These are phyloP conservation scores for Protobothrops flavoviridis DNA, from an alignment of 2,113 vertebrate genomes.

Conservation along the genomic window DNA sequence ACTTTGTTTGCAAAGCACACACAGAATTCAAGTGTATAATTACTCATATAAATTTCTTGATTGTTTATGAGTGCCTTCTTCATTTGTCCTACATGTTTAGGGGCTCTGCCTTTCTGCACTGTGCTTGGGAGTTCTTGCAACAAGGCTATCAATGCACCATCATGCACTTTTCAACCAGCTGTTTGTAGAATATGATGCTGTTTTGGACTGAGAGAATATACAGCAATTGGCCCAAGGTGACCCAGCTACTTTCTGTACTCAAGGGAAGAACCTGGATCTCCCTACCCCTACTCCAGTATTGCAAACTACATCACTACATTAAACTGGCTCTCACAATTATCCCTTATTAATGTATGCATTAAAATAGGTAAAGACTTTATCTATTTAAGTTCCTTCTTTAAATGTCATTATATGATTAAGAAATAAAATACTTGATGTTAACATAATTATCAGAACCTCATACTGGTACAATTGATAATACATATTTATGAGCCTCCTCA, in stretches of 20 bases:
- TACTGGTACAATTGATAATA: neutral
- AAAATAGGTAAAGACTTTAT: neutral
- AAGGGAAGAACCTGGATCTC: neutral
- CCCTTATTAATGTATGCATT: neutral
- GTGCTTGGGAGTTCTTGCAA: neutral
- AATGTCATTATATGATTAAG: neutral
- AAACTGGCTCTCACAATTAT: neutral
- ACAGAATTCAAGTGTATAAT: neutral
- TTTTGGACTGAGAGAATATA: neutral
- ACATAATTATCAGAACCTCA: neutral
- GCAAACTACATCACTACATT: neutral
- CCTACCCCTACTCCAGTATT: neutral
- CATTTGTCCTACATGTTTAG: neutral
- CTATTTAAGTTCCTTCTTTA: neutral
- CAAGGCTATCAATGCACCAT: neutral
- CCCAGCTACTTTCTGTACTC: neutral
- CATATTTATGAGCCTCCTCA: neutral
- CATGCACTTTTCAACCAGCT: neutral
- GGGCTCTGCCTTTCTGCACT: neutral
- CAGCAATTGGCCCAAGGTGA: neutral
- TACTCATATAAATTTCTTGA: neutral
- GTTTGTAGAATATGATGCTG: neutral
- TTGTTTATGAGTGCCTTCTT: neutral
- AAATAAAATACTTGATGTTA: neutral
- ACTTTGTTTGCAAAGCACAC: neutral